Conservation (phyloP, 2,113 vertebrate species). For the Anguilla japonica region DNA sequence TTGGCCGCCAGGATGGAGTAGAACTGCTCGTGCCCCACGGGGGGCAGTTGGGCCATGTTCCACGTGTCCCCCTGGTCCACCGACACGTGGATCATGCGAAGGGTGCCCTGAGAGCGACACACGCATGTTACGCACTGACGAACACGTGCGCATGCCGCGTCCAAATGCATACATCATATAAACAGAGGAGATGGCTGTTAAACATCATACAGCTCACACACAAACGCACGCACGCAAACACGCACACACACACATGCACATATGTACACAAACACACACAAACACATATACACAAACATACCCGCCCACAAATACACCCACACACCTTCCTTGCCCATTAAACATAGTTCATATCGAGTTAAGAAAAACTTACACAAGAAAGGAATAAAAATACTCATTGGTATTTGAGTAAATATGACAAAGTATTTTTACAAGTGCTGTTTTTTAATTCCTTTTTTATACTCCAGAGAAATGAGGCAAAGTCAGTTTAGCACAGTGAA, state of each 20-base stretch:
- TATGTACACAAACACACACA: not conserved
- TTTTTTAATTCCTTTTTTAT: not conserved
- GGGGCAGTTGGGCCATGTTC: conserved; percentile 92
- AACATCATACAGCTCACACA: not conserved
- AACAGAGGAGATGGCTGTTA: not conserved
- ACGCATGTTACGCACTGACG: not conserved
- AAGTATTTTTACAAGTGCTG: not conserved
- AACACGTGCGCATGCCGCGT: not conserved
- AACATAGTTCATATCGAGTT: not conserved
- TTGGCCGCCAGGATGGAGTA: conserved; percentile 91
- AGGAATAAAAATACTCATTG: not conserved
- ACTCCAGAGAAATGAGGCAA: not conserved
- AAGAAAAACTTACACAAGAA: not conserved
- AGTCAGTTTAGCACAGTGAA: not conserved
- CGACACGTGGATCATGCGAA: conserved; percentile 85
- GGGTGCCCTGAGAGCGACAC: conserved; percentile 66
- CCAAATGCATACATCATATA: not conserved
- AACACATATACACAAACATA: not conserved
- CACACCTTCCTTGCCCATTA: not conserved
- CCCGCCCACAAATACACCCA: no score
- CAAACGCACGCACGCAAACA: not conserved
- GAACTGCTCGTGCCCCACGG: conserved; percentile 88
- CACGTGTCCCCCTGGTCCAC: conserved; percentile 82
- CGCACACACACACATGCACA: not conserved
- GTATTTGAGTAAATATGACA: no score